Base-by-base conservation (phyloP, 2,888 invertebrate species). In the Drosophila conformis region DNA sequence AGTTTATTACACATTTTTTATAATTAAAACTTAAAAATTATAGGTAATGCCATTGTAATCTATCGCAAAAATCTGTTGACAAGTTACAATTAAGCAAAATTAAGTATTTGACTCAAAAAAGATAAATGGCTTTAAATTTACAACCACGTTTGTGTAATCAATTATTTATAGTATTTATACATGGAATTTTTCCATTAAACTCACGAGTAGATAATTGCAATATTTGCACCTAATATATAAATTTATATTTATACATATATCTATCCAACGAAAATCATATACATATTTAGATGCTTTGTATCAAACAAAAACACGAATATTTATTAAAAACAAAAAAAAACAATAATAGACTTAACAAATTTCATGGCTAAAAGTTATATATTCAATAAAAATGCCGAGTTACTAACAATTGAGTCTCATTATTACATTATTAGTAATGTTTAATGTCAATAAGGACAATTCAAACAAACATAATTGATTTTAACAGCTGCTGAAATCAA, bases 41-140 rank as follows among this genome's bases (percentile, higher is more conserved):
- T 69, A 73, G 58, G 31, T 56, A 61, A 67, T 64, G 64, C 48
- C 66, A 75, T 72, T 66, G 29, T 7, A 73, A 46, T 69, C 42
- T 51, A 76, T 38, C 27, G n/a, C 68, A 57, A 49, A 42, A 35
- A 57, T 66, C 62, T 53, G 61, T 76, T 73, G 53, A 57, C 60
- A 57, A 59, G 71, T 77, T 74, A 61, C 60, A 68, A 38, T 68
- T 77, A 76, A 66, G 60, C 56, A 78, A 78, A 80, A 80, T 76
- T 80, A 53, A 76, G 66, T 62, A 70, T 53, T 76, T n/a, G 56
- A 78, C 72, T 82, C 66, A 66, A 57, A 59, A 21, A 58, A 56
- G 56, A 63, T 48, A 74, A 73, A 80, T 70, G 80, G 85, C 85
- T 85, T 85, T 85, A 85, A 81, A 77, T 83, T 85, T 83, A 85